A percentile compares a stretch with the other conserved stretches of the same genome.
Conservation (phyloP, 2,888 invertebrate species). For the Sphaerophoria rueppellii region DNA sequence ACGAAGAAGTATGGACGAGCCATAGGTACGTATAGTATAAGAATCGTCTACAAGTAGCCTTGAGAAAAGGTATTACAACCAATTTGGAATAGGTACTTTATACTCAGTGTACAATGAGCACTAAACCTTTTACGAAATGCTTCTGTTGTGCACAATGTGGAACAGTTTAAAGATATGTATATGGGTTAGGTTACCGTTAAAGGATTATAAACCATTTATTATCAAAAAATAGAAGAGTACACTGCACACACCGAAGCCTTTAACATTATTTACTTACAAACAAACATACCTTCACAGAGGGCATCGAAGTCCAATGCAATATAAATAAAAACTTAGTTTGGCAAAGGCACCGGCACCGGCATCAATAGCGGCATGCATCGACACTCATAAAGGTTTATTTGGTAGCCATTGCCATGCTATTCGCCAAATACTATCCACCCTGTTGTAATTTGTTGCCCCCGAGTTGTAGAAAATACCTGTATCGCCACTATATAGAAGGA, state of each 20-base stretch:
- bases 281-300: constrained; percentile 9
- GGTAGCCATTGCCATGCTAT: constrained; percentile 21
- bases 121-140: neutral
- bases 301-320: constrained; percentile 27
- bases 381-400: constrained; percentile 61
- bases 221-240: constrained; percentile 25
- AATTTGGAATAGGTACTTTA: constrained; percentile 50
- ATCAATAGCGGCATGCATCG: constrained; percentile 11
- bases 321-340: constrained; percentile 27
- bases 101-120: constrained; percentile 8
- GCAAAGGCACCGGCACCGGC: neutral
- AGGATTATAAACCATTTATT: constrained; percentile 68
- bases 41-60: constrained; percentile 60
- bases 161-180: constrained; percentile 38
- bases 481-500: constrained; percentile 1
- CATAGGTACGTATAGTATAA: constrained; percentile 33
- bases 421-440: constrained; percentile 34
- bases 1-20: constrained; percentile 31
- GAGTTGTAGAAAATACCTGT: constrained; percentile 52
- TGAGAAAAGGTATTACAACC: constrained; percentile 62
- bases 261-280: neutral
- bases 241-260: constrained; percentile 35
- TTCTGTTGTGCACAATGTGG: constrained; percentile 42
- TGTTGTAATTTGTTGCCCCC: constrained; percentile 61
- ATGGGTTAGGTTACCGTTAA: constrained; percentile 47